Conservation (phyloP, 2,888 invertebrate genomes). For the Vanessa cardui region DNA sequence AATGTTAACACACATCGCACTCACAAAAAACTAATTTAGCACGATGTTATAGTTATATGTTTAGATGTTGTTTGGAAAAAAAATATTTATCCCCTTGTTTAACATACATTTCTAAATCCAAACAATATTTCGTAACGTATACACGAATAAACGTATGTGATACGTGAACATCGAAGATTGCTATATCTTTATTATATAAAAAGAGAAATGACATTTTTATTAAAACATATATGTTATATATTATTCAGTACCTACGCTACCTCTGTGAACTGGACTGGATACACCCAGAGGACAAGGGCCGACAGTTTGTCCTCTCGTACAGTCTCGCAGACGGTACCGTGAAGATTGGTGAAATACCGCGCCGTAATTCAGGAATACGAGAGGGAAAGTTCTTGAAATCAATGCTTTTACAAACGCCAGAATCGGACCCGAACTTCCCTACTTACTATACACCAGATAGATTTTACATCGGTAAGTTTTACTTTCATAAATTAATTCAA, state of each 20-base stretch:
- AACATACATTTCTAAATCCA: too few relatives aligned
- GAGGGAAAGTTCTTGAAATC: conserved; percentile 90
- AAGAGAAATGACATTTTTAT: too few relatives aligned
- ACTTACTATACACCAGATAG: conserved; percentile 90
- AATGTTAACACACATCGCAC: too few relatives aligned
- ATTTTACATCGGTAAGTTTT: conserved; percentile 87
- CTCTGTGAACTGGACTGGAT: conserved; percentile 89
- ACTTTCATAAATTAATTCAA: neutral
- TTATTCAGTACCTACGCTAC: conserved; percentile 85
- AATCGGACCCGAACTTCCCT: conserved; percentile 86
- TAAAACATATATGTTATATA: neutral
- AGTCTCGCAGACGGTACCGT: conserved; percentile 89
- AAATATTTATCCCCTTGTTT: too few relatives aligned
- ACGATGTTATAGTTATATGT: too few relatives aligned
- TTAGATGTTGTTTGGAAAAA: too few relatives aligned
- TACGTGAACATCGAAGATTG: too few relatives aligned
- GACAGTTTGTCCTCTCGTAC: conserved; percentile 90
- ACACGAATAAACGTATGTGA: too few relatives aligned
- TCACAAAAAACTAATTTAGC: too few relatives aligned
- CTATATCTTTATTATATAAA: too few relatives aligned
- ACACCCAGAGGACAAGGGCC: conserved; percentile 89
- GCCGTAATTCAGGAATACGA: conserved; percentile 88
- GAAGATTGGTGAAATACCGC: conserved; percentile 87
- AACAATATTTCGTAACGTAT: too few relatives aligned
- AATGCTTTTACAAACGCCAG: conserved; percentile 86